phyloP scores from a whole-genome alignment of 2,113 vertebrate species.

The Embiotoca jacksoni region DNA sequence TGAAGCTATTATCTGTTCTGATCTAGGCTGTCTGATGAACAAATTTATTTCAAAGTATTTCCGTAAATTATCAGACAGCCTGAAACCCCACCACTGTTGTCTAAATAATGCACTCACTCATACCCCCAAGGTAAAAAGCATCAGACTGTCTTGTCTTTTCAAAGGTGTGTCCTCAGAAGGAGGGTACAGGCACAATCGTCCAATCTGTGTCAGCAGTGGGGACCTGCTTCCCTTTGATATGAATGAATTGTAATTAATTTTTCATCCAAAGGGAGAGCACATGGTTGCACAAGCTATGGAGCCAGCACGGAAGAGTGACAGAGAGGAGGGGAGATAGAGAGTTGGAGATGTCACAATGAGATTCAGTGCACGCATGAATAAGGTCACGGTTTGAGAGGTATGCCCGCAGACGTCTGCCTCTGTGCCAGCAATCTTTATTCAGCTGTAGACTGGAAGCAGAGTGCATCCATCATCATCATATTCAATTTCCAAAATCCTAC shows the following conservation, averaged over 20 bases:
- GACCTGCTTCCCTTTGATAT: constrained; percentile 72
- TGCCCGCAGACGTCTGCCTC: constrained; percentile 70
- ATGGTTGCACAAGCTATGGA: constrained; percentile 64
- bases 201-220: constrained; percentile 60
- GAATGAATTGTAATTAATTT: constrained; percentile 76
- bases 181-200: constrained; percentile 55
- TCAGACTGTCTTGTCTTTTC: constrained; percentile 53
- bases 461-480: constrained; percentile 62
- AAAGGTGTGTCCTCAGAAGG: constrained; percentile 54
- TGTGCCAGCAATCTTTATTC: constrained; percentile 72
- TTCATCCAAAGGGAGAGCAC: constrained; percentile 72
- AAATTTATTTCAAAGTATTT: constrained; percentile 47
- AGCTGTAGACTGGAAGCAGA: constrained; percentile 42
- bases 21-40: constrained; percentile 43
- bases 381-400: constrained; percentile 77
- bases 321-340: constrained; percentile 22
- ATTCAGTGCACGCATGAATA: constrained; percentile 77
- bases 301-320: constrained; percentile 55
- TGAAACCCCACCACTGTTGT: constrained; percentile 43
- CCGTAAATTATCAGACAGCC: constrained; percentile 47
- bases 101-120: constrained; percentile 66
- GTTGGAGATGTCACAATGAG: constrained; percentile 74
- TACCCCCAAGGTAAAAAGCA: constrained; percentile 52
- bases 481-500: constrained; percentile 51
- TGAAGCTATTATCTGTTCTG: constrained; percentile 45